Evolutionary conservation across 2,113 vertebrate species (phyloP), one percentile per base, ranked within the genome.

Genomic region (Percina caprodes): DNA sequence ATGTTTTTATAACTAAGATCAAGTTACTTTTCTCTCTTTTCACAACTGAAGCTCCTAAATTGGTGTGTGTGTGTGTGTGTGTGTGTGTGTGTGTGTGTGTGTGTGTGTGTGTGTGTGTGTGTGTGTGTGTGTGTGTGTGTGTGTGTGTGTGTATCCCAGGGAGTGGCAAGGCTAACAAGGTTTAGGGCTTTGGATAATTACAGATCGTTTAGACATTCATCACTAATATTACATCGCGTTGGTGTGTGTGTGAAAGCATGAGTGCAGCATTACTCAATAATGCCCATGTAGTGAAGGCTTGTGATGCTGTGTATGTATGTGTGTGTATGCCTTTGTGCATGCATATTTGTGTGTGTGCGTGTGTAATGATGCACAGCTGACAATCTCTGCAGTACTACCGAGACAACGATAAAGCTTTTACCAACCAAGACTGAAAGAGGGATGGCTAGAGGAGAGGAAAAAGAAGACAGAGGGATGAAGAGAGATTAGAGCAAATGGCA

Each of bases 121-220:
- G 33, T 33, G 33, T 33, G 33, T 6, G 33, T 33, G 33, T 33
- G 33, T 33, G 33, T 35, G 35, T 35, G 35, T 35, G 7, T 8
- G 35, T 35, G 35, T 35, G 7, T 35, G 9, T 39, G 39, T 39
- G 8, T 42, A 42, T 42, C 39, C 35, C 7, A 35, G 7, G 62
- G 75, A 59, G 54, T 67, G 51, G 72, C 63, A 46, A 46, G 59
- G 63, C 68, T 71, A 87, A 83, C 72, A 77, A 69, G 63, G 55
- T 87, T 82, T 74, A 70, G 59, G 35, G 24, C 18, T 74, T 56
- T 21, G 49, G 54, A 84, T 84, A 81, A 81, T 84, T 81, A 81
- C 63, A 51, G 70, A 84, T 84, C 70, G 79, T 84, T 89, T 67
- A 79, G 60, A 52, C 72, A 80, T 85, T 76, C 56, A 83, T 83